Evolutionary conservation across 1,140 invertebrate genomes (phyloP).

Genomic region (Monochamus saltuarius): DNA sequence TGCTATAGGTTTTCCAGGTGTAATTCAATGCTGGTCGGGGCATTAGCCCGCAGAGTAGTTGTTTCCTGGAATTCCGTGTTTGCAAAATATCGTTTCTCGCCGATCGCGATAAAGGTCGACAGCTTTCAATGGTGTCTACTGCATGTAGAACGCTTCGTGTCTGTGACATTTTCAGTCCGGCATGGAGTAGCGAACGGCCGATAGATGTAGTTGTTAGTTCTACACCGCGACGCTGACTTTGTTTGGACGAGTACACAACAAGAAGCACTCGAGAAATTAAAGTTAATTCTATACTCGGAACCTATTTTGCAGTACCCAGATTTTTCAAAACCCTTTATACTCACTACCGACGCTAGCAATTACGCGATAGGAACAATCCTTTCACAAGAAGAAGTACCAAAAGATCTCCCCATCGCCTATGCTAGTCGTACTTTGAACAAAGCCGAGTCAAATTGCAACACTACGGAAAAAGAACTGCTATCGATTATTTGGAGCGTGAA

Average conservation of each 20-base stretch:
- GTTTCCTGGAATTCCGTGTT: too few species aligned
- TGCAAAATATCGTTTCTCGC: too few species aligned
- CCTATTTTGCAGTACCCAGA: slow-evolving; percentile 32
- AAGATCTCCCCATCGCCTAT: slow-evolving; percentile 15
- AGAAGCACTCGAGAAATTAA: slow-evolving; percentile 35
- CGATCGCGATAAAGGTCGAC: too few species aligned
- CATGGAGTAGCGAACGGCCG: too few species aligned
- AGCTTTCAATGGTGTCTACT: too few species aligned
- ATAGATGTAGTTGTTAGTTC: too few species aligned
- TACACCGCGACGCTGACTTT: slow-evolving; percentile 19
- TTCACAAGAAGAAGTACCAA: slow-evolving; percentile 11
- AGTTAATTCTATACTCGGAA: slow-evolving; percentile 21
- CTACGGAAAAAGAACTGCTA: slow-evolving; percentile 37
- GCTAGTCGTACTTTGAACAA: slow-evolving; percentile 17
- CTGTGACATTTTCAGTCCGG: too few species aligned
- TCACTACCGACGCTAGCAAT: slow-evolving; percentile 31
- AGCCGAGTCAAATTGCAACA: slow-evolving; percentile 11
- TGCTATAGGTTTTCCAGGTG: too few species aligned
- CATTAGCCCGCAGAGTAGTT: too few species aligned
- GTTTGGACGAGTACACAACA: slow-evolving; percentile 43
- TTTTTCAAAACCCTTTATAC: slow-evolving; percentile 35
- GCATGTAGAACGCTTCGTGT: too few species aligned
- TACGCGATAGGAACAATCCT: slow-evolving; percentile 21
- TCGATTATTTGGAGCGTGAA: slow-evolving; percentile 22
- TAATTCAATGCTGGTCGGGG: too few species aligned